Base-by-base conservation (phyloP, 2,888 invertebrate genomes). In the Oeneis ivallda region DNA sequence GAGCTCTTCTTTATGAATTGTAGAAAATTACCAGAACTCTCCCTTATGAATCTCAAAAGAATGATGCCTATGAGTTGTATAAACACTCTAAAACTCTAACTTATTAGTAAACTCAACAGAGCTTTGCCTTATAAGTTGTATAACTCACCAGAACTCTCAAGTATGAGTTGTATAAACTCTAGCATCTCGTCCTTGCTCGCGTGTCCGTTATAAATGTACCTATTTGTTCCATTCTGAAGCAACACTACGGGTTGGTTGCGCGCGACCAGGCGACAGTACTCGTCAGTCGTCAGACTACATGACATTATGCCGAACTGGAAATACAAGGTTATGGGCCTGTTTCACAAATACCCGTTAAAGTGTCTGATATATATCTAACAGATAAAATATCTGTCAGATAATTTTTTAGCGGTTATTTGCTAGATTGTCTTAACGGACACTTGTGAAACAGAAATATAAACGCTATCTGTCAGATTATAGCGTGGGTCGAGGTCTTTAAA, bases 231-330 rank as follows among this genome's bases (percentile, higher is more conserved):
- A 6, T 76, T 75, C 64, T 85, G 87, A 0, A 87, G 72, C 2
- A 87, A 13, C 4, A 89, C 70, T 0, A 72, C 71, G 0, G 88
- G 82, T 15, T 79, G 76, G 15, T 75, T 71, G 54, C 72, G 57
- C 0, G 82, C 74, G 43, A 88, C 74, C 57, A 74, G 74, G 0
- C 80, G 79, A 67, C 90, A 89, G 65, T 79, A 73, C 19, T 76
- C 71, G 34, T 85, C 82, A 0, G 82, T 82, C 43, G 67, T 70
- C 0, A 71, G 49, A 0, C 81, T 81, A 65, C 90, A 90, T 8
- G 74, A 67, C 76, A 88, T 79, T 71, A 89, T 87, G 10, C 89
- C 89, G 62, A 90, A 89, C 89, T 90, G 80, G 69, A 50, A 19
- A 50, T 19, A 26, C 10, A 49, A 47, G 1, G n/a, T n/a, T n/a